Conservation (phyloP, 2,113 vertebrate species). For the Pachycephala philippinensis region DNA sequence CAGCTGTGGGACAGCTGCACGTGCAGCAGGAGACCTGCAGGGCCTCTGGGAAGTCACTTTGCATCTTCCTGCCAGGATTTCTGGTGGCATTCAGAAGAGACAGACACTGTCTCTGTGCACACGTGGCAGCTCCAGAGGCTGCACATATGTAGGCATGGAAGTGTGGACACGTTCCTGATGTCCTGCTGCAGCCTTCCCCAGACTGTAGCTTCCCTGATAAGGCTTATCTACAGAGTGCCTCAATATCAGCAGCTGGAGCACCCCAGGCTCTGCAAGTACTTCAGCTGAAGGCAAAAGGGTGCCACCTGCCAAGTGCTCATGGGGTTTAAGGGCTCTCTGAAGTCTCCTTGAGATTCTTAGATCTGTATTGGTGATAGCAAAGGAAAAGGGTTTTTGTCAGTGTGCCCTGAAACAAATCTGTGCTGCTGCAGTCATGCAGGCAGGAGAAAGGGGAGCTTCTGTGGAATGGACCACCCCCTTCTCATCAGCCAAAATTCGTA, state of each 20-base stretch:
- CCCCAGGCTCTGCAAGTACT: background rate
- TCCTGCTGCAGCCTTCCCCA: background rate
- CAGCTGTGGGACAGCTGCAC: background rate
- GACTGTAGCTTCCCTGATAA: background rate
- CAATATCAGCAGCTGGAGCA: background rate
- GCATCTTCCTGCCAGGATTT: background rate
- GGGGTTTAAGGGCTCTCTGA: background rate
- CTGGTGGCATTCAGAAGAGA: background rate
- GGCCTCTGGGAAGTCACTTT: background rate
- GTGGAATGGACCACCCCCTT: background rate
- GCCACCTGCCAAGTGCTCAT: background rate
- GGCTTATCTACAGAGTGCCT: background rate
- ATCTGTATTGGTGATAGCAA: fast-evolving
- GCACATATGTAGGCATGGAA: fast-evolving
- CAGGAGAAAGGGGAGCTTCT: background rate
- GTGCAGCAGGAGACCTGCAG: background rate
- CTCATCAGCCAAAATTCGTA: background rate
- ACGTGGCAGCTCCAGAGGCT: fast-evolving
- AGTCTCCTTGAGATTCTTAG: background rate
- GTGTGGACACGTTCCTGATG: background rate
- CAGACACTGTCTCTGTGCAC: background rate
- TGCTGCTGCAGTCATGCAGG: background rate
- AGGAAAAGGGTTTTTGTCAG: background rate
- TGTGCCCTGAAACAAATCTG: background rate
- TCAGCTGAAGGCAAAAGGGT: background rate